Evolutionary conservation across 2,797 vertebrate genomes (phyloP).

Genomic region (Paramormyrops hopkinsi): DNA sequence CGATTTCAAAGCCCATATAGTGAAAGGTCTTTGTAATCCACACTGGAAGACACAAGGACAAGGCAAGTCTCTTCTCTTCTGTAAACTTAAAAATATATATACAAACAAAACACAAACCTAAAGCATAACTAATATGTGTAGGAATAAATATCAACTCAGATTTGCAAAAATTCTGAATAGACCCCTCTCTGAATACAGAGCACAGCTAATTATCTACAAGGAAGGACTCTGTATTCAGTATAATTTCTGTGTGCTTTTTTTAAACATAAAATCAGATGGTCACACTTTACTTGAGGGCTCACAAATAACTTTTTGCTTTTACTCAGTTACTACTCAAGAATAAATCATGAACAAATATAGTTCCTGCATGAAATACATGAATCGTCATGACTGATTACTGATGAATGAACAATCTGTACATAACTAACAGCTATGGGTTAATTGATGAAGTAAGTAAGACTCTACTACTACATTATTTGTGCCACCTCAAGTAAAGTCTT

Average conservation of each 20-base stretch:
- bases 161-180: background rate
- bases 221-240: background rate
- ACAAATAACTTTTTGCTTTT: background rate
- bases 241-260: background rate
- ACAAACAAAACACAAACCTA: background rate
- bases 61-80: background rate
- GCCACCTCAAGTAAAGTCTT: background rate
- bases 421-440: background rate
- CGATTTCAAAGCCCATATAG: constrained; percentile 77
- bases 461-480: background rate
- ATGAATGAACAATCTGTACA: background rate
- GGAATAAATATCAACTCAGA: background rate
- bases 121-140: background rate
- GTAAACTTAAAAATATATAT: background rate
- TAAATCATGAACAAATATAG: background rate
- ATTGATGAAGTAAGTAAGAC: background rate
- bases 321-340: background rate
- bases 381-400: background rate
- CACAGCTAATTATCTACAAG: background rate
- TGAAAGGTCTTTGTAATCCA: constrained; percentile 77
- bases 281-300: background rate
- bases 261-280: background rate
- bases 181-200: background rate
- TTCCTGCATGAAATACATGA: background rate
- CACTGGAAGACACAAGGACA: constrained; percentile 43